Conservation (phyloP, 2,113 vertebrate species). For the Oreotragus oreotragus region DNA sequence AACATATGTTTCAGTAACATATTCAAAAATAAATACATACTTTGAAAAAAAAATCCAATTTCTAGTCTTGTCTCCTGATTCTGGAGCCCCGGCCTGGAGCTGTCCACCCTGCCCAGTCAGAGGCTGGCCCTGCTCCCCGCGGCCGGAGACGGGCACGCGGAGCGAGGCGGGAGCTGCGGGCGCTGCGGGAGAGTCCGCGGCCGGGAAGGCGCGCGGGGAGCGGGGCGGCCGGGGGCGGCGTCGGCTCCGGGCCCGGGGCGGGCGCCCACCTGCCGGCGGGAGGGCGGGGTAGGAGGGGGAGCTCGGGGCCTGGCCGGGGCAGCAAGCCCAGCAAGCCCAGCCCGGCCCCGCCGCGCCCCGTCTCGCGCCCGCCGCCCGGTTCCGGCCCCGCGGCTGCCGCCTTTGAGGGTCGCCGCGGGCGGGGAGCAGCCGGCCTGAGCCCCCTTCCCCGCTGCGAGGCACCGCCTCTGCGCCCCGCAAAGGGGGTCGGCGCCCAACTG, state of each 20-base stretch:
- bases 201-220: neutral
- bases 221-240: neutral
- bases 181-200: neutral
- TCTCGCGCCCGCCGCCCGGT: neutral
- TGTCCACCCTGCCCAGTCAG: neutral
- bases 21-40: neutral
- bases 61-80: neutral
- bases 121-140: neutral
- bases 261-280: neutral
- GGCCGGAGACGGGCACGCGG: neutral
- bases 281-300: too few species aligned
- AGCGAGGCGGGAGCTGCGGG: neutral
- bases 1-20: neutral
- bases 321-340: neutral
- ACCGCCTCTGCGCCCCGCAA: neutral
- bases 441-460: neutral
- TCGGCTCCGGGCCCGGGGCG: neutral
- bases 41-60: neutral
- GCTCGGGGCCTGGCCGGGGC: neutral
- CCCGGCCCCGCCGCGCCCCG: neutral
- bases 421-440: neutral
- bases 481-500: neutral
- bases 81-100: neutral
- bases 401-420: constrained; percentile 46
- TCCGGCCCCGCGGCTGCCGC: constrained; percentile 62